Base-by-base conservation (phyloP, 2,797 vertebrate species). In the Sitta carolinensis region DNA sequence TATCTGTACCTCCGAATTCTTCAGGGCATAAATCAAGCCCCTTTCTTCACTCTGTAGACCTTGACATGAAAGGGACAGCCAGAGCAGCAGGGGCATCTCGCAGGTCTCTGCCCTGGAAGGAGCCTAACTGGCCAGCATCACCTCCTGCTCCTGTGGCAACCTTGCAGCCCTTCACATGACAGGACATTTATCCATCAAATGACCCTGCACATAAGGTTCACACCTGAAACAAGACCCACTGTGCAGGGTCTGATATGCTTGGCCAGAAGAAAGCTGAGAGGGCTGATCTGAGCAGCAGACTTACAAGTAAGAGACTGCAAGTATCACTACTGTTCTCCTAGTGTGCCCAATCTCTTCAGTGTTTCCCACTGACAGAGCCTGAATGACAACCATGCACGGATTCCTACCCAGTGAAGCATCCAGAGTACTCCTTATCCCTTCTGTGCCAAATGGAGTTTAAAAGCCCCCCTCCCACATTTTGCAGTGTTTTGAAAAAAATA, bases 251-350 rank as follows among this genome's bases (percentile, higher is more conserved):
- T 91, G 85, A 45, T 52, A 43, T 45, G 43, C 8, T 91, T 77
- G 50, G 80, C 54, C 50, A 94, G 42, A 70, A 87, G 77, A 94
- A 91, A 94, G 67, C 29, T 2, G 4, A 93, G 83, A 96, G 77
- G 55, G 76, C 78, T 79, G 73, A 94, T 68, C 66, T 9, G 23
- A 51, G 68, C 70, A 94, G 63, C 83, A 87, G 48, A 84, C 42
- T 69, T 73, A 79, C n/a, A 48, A 70, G 61, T 36, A 61, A 64
- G 26, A 81, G 55, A 36, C 67, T 89, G 74, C 59, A 95, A 87
- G 89, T 84, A 86, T 42, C 74, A 79, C 23, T 50, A 62, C 52
- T 34, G 57, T 25, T 76, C 40, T 82, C n/a, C 67, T 54, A 48
- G 48, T 61, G 12, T 36, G 64, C 21, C 45, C 80, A 52, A 29